Evolutionary conservation across 2,113 vertebrate genomes (phyloP).

Genomic region (Zingel zingel): DNA sequence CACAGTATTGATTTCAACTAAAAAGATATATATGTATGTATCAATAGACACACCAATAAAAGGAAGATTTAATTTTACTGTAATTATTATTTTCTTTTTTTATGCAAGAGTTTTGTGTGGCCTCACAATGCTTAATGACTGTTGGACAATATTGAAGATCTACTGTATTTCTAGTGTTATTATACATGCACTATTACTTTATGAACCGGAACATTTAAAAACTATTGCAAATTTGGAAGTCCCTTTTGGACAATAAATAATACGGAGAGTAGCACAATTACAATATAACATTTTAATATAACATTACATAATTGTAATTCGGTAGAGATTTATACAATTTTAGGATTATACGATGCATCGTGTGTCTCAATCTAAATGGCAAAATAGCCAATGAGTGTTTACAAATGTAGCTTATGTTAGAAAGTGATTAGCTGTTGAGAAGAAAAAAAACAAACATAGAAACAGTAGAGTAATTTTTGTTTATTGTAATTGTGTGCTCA

Average conservation of each 20-base stretch:
- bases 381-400: background rate
- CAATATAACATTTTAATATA: background rate
- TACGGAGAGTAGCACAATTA: background rate
- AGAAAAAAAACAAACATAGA: background rate
- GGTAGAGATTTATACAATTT: background rate
- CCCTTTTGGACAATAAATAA: background rate
- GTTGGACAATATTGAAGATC: background rate
- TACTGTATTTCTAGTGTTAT: background rate
- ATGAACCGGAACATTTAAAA: background rate
- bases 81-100: background rate
- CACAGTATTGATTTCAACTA: background rate
- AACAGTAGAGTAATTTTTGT: background rate
- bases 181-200: background rate
- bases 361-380: background rate
- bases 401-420: background rate
- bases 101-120: background rate
- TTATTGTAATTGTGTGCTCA: background rate
- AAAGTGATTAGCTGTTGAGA: background rate
- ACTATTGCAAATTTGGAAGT: background rate
- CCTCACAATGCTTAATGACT: background rate
- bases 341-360: background rate
- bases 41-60: background rate
- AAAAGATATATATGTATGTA: too few relatives aligned
- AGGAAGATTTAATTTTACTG: background rate
- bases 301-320: background rate